Base-by-base conservation (phyloP, 2,797 vertebrate species). In the Lepilemur septentrionalis region DNA sequence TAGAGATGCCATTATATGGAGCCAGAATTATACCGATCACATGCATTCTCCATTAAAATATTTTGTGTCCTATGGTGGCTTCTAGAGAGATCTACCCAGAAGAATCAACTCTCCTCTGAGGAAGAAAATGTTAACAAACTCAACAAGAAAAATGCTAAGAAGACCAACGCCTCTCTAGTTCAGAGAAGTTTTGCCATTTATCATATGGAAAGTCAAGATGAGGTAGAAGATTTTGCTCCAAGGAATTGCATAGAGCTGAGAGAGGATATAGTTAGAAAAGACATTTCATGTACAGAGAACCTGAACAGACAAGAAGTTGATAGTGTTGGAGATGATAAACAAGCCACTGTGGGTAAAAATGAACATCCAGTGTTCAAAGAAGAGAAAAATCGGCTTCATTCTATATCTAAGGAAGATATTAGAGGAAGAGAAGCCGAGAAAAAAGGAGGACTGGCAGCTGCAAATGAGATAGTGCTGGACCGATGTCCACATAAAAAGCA, bases 61-160 rank as follows among this genome's bases (percentile, higher is more conserved):
- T 32, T 96, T 97, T 95, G 73, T 98, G 59, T 98, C 96, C 69
- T 97, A 52, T 98, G 76, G 50, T 96, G 96, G 23, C 79, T 98
- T 96, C 86, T 94, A 99, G 99, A 99, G 76, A 70, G 84, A 25
- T 48, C 97, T 88, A 93, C 97, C 70, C 97, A 98, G 86, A 99
- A 98, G 95, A 99, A 98, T 76, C 98, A 99, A 67, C 97, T 96
- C 12, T 98, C 96, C 84, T 98, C 98, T 81, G 98, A 98, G 78
- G 97, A 99, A 95, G 98, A 99, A 97, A 98, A 98, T 59, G 95
- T 99, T 88, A 98, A 99, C 88, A 98, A 99, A 75, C 98, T 99
- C 97, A 99, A 99, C 98, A 97, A 98, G 97, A 99, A 99, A 98
- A 99, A 99, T 98, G 43, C 89, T 0, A 97, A 98, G 96, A 98